Conservation (phyloP, 2,888 invertebrate species). For the Drosophila infuscata region DNA sequence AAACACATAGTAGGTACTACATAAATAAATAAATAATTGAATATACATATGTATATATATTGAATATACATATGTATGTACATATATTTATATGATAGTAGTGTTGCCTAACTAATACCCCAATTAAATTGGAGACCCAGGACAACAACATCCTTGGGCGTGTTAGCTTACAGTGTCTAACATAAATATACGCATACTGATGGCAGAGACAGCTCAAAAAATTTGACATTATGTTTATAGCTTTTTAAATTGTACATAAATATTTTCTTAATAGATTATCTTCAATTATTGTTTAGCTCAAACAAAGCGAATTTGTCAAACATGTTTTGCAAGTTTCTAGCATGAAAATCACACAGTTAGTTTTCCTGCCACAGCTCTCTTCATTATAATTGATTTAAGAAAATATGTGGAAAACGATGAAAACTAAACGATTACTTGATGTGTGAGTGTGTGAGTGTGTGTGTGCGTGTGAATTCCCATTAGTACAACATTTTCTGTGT, state of each 20-base stretch:
- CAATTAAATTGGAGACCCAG: background rate
- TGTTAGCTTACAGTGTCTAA: background rate
- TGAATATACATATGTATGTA: background rate
- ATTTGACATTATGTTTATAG: background rate
- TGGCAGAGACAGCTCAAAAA: background rate
- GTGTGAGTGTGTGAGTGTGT: background rate
- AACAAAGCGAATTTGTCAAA: background rate
- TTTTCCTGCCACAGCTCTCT: background rate
- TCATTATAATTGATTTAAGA: background rate
- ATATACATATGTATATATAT: background rate
- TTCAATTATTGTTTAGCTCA: background rate
- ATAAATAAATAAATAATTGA: background rate
- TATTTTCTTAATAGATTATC: background rate
- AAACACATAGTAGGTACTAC: background rate
- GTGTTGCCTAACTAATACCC: background rate
- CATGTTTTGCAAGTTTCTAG: background rate
- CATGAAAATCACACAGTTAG: background rate
- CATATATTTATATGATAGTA: background rate
- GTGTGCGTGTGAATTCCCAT: background rate
- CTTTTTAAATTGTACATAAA: background rate
- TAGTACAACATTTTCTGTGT: slow-evolving; percentile 9
- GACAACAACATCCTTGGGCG: background rate
- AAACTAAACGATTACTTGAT: background rate
- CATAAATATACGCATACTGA: background rate
- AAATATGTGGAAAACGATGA: background rate